These are phyloP conservation scores for Eublepharis macularius DNA, from an alignment of 2,113 vertebrate genomes.

Conservation along the genomic window DNA sequence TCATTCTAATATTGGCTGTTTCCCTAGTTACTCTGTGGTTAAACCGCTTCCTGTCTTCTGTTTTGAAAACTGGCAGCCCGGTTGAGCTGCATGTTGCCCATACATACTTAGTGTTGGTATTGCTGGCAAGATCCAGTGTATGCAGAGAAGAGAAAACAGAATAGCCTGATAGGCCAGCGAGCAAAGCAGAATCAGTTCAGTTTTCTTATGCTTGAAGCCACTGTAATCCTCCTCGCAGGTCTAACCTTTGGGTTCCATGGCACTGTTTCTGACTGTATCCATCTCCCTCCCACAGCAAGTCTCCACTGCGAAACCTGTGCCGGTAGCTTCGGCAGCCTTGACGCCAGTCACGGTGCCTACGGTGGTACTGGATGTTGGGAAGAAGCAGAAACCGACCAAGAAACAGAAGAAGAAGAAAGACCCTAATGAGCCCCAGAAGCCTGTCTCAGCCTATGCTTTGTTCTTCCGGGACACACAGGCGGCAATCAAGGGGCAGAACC, in stretches of 20 bases:
- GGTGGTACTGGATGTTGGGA: constrained; percentile 65
- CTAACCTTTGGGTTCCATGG: neutral
- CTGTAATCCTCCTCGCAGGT: no score
- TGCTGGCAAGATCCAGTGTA: neutral
- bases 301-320: constrained; percentile 54
- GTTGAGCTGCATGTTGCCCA: no score
- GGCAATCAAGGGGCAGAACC: constrained; percentile 92
- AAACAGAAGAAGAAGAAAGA: constrained; percentile 85
- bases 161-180: no score
- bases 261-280: neutral
- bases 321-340: neutral
- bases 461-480: constrained; percentile 94
- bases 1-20: neutral
- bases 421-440: constrained; percentile 89
- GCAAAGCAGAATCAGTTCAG: neutral
- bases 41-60: neutral
- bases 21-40: neutral
- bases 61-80: neutral
- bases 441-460: constrained; percentile 88
- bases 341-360: neutral
- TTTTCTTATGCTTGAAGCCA: no score
- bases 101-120: neutral
- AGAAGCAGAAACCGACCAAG: constrained; percentile 70
- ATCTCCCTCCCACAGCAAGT: constrained; percentile 52
- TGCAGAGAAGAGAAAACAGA: neutral